These are phyloP conservation scores for Distichodus sexfasciatus DNA, from an alignment of 2,797 vertebrate species.

Conservation along the genomic window DNA sequence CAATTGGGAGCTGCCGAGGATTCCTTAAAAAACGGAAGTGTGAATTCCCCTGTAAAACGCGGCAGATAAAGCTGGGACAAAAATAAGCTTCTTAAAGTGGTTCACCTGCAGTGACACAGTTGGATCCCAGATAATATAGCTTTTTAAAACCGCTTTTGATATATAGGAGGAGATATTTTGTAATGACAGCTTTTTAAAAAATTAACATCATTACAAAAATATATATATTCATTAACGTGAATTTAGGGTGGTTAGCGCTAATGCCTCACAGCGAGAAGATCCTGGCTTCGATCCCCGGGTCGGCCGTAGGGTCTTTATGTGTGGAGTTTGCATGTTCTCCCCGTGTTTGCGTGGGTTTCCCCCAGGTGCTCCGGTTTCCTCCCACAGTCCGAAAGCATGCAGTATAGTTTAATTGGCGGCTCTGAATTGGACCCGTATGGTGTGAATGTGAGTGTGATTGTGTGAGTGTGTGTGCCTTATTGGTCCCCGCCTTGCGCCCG, in stretches of 20 bases:
- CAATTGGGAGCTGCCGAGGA: not conserved
- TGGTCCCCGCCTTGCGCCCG: too few species aligned
- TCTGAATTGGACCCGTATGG: too few species aligned
- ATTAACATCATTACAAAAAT: not conserved
- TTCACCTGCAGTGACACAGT: slow-evolving; percentile 20
- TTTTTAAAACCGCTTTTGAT: not conserved
- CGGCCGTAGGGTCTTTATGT: too few species aligned
- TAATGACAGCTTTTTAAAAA: not conserved
- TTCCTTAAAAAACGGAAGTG: slow-evolving; percentile 1
- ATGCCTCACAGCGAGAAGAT: too few species aligned
- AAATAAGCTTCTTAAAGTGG: slow-evolving; percentile 12
- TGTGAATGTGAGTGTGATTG: too few species aligned
- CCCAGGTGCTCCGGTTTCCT: too few species aligned
- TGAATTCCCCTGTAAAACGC: slow-evolving; percentile 14
- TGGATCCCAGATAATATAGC: not conserved
- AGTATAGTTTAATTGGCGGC: too few species aligned
- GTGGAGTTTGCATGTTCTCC: too few species aligned
- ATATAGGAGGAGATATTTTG: not conserved
- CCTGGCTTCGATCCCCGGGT: too few species aligned
- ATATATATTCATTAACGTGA: not conserved
- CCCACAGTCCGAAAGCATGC: too few species aligned
- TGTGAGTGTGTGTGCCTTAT: too few species aligned
- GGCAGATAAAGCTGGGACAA: slow-evolving; percentile 6
- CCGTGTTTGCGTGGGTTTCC: too few species aligned
- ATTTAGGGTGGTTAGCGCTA: not conserved